Base-by-base conservation (phyloP, 1,140 invertebrate species). In the Drosophila persimilis region DNA sequence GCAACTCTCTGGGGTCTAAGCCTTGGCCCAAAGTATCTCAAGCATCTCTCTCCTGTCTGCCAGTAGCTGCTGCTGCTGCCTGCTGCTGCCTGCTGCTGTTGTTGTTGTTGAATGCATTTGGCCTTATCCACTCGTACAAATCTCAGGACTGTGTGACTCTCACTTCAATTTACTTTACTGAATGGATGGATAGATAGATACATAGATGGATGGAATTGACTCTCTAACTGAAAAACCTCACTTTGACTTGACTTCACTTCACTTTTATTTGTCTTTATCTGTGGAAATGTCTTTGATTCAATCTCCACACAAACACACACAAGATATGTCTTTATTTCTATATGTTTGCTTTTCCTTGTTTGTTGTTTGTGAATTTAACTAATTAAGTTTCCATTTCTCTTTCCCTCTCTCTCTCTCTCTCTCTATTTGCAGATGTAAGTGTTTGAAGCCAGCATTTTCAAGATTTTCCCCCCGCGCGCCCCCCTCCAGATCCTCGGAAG, bases 361-460 rank as follows among this genome's bases (percentile, higher is more conserved):
- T 80, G 70, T 77, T 81, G 73, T 62, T 74, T 77, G 81, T 69
- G 60, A 72, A 51, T 88, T 81, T 59, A 72, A 86, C 81, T 86
- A 85, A 85, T 85, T 86, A 86, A 77, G 83, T 88, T 88, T 86
- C 62, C 61, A 55, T 61, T 66, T 76, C 48, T 66, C 44, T 73
- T 63, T 70, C 15, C 0, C 15, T 15, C 15, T 15, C 15, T 15
- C 15, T 15, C 46, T 59, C 15, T 54, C 50, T 58, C 35, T 51
- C 31, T 85, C 56, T 86, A 81, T 88, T 86, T 86, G 78, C 81
- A 86, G 81, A 81, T 88, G 81, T 86, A 86, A 86, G 81, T 84
- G 76, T 59, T 71, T 45, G 46, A 44, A 60, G n/a, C 13, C 15
- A 47, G n/a, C 46, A 46, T 11, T 39, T 4, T 4, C 48, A 26